Percentiles rank a stretch among this genome's conserved stretches.
These are phyloP conservation scores for Buteo buteo DNA, from an alignment of 2,113 vertebrate genomes.

Conservation along the genomic window DNA sequence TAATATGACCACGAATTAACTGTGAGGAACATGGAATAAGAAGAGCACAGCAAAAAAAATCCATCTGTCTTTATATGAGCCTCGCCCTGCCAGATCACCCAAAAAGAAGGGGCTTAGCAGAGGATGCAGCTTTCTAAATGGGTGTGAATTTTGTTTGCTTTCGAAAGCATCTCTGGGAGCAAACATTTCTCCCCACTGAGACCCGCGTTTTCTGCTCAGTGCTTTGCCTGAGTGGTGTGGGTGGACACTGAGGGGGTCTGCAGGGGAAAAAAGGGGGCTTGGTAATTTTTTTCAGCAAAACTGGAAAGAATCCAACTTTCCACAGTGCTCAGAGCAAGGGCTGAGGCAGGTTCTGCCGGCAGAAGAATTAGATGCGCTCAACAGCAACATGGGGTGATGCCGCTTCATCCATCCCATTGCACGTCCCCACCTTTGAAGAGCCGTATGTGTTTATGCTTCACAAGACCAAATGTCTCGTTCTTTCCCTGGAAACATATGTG, in stretches of 20 bases:
- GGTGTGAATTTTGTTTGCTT: neutral
- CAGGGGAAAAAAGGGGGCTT: neutral
- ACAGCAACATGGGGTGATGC: neutral
- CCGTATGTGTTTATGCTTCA: neutral
- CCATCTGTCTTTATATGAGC: neutral
- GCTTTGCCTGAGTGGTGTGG: neutral
- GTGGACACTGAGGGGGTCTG: neutral
- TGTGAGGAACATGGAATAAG: neutral
- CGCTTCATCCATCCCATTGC: neutral
- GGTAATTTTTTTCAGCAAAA: neutral
- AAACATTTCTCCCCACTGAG: neutral
- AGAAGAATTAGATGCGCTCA: neutral
- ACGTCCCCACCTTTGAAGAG: neutral
- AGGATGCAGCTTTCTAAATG: neutral
- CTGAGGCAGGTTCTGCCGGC: neutral
- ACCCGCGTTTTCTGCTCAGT: neutral
- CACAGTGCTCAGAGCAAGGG: neutral
- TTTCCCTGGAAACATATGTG: neutral
- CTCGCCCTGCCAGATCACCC: neutral
- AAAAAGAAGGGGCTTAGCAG: neutral
- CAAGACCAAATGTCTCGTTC: neutral
- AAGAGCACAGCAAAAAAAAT: neutral
- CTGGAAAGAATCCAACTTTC: neutral
- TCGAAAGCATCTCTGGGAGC: neutral
- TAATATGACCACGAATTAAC: neutral